Evolutionary conservation across 2,888 invertebrate genomes (phyloP).

Genomic region (Operophtera brumata): DNA sequence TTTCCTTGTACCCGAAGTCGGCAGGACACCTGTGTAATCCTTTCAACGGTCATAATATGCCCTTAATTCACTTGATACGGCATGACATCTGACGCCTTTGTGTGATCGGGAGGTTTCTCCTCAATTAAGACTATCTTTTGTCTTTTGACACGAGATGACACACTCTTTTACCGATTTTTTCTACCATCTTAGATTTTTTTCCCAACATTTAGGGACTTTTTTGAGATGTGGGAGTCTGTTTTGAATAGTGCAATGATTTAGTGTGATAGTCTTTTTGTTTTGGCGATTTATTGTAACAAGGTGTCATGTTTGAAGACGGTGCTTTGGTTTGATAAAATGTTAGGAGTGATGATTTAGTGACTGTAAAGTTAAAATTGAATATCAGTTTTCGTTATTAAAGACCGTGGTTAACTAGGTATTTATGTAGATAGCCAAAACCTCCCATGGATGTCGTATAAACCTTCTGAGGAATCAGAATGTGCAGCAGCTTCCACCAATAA

Average conservation of each 20-base stretch:
- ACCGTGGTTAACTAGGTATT: too few species aligned
- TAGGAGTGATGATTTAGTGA: slow-evolving; percentile 21
- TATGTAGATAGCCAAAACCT: too few species aligned
- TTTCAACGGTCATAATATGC: slow-evolving; percentile 75
- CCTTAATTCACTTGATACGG: slow-evolving; percentile 78
- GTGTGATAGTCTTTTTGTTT: slow-evolving; percentile 63
- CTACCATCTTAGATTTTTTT: neutral
- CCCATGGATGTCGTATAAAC: too few species aligned
- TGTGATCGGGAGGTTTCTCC: slow-evolving; percentile 57
- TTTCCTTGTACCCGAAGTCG: slow-evolving; percentile 45
- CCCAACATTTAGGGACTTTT: slow-evolving; percentile 29
- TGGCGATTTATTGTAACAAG: slow-evolving; percentile 64
- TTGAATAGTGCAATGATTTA: slow-evolving; percentile 76
- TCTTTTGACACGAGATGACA: slow-evolving; percentile 73
- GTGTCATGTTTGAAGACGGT: slow-evolving; percentile 50
- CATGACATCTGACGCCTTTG: slow-evolving; percentile 77
- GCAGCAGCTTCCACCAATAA: too few species aligned
- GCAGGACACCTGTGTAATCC: slow-evolving; percentile 78
- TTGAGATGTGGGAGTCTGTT: slow-evolving; percentile 57
- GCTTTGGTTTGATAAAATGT: slow-evolving; percentile 48
- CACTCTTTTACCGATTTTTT: slow-evolving; percentile 45
- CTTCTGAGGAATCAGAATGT: too few species aligned
- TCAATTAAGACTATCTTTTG: slow-evolving; percentile 72
- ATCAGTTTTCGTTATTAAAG: too few species aligned
- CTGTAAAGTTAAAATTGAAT: neutral